These are phyloP conservation scores for Phainopepla nitens DNA, from an alignment of 2,113 vertebrate genomes.

Conservation along the genomic window DNA sequence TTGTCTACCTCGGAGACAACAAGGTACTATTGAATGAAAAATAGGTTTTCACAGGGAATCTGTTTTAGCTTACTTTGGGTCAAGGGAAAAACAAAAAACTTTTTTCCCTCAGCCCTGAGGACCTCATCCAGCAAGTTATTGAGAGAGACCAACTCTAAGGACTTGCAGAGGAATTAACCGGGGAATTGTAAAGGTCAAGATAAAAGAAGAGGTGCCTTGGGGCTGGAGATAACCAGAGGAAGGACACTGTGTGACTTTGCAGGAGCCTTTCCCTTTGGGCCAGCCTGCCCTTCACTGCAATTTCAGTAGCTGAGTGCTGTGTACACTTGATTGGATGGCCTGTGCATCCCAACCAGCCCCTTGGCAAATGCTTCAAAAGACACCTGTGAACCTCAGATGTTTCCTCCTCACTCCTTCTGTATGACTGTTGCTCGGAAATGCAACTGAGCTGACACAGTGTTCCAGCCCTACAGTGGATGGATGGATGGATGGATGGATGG, in stretches of 20 bases:
- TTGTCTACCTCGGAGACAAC: background rate
- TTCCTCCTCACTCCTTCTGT: background rate
- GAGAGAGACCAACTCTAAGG: background rate
- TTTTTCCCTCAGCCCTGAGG: background rate
- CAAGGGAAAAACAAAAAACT: background rate
- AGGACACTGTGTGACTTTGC: background rate
- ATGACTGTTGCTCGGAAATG: background rate
- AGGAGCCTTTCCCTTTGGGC: background rate
- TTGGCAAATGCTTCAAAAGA: background rate
- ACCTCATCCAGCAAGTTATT: background rate
- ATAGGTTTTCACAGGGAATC: background rate
- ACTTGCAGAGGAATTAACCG: background rate
- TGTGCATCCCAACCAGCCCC: background rate
- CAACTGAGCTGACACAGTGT: background rate
- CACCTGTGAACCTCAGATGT: background rate
- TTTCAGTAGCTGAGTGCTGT: background rate
- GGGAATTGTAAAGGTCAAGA: background rate
- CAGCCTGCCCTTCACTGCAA: background rate
- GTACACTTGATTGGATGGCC: fast-evolving
- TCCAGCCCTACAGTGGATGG: background rate
- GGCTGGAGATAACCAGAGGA: background rate
- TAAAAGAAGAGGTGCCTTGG: background rate
- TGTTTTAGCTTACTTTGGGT: background rate
- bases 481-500: background rate
- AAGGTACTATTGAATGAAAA: background rate